A percentile compares a stretch with the other conserved stretches of the same genome.
These are phyloP conservation scores for Xylocopa sonorina DNA, from an alignment of 1,140 invertebrate genomes.

Conservation along the genomic window DNA sequence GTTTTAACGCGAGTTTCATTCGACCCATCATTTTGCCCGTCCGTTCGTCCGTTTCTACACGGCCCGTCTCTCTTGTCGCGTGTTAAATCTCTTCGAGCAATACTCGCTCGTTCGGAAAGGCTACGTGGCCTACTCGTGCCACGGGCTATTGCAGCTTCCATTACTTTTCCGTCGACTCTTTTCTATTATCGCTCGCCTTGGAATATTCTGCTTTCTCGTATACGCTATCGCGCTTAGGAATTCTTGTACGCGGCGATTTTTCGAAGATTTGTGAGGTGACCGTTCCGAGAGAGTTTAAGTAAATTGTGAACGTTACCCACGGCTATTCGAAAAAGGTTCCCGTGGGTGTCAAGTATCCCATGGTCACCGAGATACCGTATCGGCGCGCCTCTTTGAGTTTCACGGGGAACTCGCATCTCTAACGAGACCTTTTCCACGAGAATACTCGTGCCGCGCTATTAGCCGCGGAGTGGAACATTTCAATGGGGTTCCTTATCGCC, in stretches of 20 bases:
- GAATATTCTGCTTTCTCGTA: no score
- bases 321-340: neutral
- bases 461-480: neutral
- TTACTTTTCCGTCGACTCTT: no score
- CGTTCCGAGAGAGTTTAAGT: neutral
- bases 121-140: neutral
- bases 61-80: neutral
- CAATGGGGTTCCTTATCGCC: conserved; percentile 20
- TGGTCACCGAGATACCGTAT: neutral
- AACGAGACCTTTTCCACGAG: neutral
- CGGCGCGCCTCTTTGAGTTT: neutral
- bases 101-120: conserved; percentile 16
- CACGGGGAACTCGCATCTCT: neutral
- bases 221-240: no score
- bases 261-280: neutral
- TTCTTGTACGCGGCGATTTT: no score
- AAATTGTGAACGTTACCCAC: neutral
- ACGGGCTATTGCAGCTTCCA: no score
- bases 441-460: neutral
- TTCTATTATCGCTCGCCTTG: no score
- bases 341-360: no score
- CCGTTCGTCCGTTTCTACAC: neutral
- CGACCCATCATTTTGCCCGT: conserved; percentile 27
- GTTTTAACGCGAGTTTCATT: conserved; percentile 49
- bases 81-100: conserved; percentile 1